Evolutionary conservation across 2,113 vertebrate species (phyloP).

Genomic region (Acanthisitta chloris): DNA sequence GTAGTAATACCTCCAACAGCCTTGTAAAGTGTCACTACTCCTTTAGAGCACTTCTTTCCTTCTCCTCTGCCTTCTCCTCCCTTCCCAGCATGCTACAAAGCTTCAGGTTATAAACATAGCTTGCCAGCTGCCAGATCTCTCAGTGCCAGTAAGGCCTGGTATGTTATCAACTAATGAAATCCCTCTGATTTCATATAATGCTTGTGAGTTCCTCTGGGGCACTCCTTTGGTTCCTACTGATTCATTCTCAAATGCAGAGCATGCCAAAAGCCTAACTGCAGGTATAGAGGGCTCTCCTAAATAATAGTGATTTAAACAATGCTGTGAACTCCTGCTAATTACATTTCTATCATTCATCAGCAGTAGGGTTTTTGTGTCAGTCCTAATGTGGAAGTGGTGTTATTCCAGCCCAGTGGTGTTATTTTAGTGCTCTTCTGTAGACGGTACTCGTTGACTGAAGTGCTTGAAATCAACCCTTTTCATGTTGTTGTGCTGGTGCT

Average conservation of each 20-base stretch:
- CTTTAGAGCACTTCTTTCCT: not conserved
- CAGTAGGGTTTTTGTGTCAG: slow-evolving; percentile 47
- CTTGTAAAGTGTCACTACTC: not conserved
- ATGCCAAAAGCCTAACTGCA: slow-evolving; percentile 5
- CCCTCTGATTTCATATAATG: not conserved
- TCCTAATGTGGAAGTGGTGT: not conserved
- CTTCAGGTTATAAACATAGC: not conserved
- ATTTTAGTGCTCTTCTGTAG: slow-evolving; percentile 59
- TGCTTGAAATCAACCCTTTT: slow-evolving; percentile 60
- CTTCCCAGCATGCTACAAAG: not conserved
- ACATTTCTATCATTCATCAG: slow-evolving; percentile 44
- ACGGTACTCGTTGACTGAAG: slow-evolving; percentile 64
- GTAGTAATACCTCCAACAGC: not conserved
- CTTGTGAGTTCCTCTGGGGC: not conserved
- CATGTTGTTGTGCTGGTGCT: slow-evolving; percentile 56
- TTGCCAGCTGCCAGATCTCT: not conserved
- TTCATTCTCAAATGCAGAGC: slow-evolving; percentile 2
- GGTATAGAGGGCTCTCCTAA: slow-evolving; percentile 28
- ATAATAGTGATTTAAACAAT: slow-evolving; percentile 47
- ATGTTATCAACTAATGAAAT: not conserved
- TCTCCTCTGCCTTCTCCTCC: not conserved
- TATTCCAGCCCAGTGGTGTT: slow-evolving; percentile 49
- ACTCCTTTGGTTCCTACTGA: not conserved
- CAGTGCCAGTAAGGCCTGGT: not conserved
- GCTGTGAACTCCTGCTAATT: slow-evolving; percentile 31